A percentile compares a stretch with the other conserved stretches of the same genome.
phyloP scores from a whole-genome alignment of 2,888 invertebrate species.

The Merodon equestris region DNA sequence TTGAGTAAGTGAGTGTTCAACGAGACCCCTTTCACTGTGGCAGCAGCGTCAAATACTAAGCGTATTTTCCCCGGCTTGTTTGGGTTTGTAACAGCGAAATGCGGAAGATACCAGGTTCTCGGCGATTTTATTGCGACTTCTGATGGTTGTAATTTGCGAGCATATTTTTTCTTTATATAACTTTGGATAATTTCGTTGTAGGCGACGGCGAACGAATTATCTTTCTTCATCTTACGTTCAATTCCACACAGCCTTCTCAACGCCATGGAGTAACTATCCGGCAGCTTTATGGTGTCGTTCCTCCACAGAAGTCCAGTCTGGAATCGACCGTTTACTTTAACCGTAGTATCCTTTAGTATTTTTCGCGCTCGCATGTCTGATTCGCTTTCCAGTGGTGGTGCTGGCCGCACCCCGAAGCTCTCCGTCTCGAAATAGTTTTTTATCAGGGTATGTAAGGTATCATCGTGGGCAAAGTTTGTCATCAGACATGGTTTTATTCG shows the following conservation, averaged over 20 bases:
- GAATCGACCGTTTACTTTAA: conserved; percentile 1
- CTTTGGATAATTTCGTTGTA: neutral
- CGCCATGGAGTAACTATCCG: conserved; percentile 12
- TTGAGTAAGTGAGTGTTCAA: no score
- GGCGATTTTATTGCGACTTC: conserved; percentile 22
- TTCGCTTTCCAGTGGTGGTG: conserved; percentile 34
- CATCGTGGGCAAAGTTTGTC: conserved; percentile 12
- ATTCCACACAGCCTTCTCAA: conserved; percentile 3
- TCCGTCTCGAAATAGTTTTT: conserved; percentile 12
- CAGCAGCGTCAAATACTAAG: no score
- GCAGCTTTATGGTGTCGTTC: conserved; percentile 4
- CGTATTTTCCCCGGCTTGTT: no score
- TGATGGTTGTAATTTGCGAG: conserved; percentile 48
- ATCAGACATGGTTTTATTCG: conserved; percentile 11
- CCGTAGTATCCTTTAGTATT: neutral
- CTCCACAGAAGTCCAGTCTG: conserved; percentile 10
- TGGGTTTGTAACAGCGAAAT: no score
- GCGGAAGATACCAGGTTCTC: conserved; percentile 7
- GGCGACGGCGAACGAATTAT: conserved; percentile 13
- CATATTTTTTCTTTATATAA: conserved; percentile 43
- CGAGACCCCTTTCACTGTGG: no score
- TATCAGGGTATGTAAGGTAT: conserved; percentile 9
- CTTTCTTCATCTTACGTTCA: conserved; percentile 12
- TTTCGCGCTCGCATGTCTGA: conserved; percentile 8
- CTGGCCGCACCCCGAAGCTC: conserved; percentile 20